Base-by-base conservation (phyloP, 2,797 vertebrate species). In the Sardinella longiceps region DNA sequence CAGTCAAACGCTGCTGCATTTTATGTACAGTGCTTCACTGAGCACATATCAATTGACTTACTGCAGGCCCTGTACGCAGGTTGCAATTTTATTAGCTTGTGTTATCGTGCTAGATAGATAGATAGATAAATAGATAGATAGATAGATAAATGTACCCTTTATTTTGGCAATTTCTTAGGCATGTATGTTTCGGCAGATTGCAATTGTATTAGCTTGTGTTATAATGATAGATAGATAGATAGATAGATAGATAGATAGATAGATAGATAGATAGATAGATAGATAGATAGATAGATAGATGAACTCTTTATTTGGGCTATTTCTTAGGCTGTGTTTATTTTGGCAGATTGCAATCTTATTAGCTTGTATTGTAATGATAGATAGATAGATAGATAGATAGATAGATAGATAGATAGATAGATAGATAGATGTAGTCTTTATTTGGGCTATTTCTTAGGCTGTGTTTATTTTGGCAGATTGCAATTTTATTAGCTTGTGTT, bases 331-430 rank as follows among this genome's bases (percentile, higher is more conserved):
- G n/a, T n/a, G n/a, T n/a, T n/a, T n/a, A n/a, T n/a, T n/a, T 30
- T 30, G 25, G 30, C 14, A 70, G 30, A 4, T 77, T 77, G 70
- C 18, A 39, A 77, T 43, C 23, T 20, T 53, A 53, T 53, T 20
- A 43, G 37, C 18, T 39, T 18, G 2, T 37, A 18, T 77, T 23
- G 43, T 70, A 3, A 70, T 33, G 63, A 70, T 33, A 70, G n/a
- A n/a, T n/a, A n/a, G n/a, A n/a, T n/a, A n/a, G n/a, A n/a, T n/a
- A n/a, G n/a, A n/a, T n/a, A n/a, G n/a, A n/a, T n/a, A n/a, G n/a
- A n/a, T n/a, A n/a, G n/a, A n/a, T n/a, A 77, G 77, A 85, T 45
- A 85, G 60, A 66, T 14, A 66, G 60, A 66, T 14, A 66, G 60
- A 66, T 14, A 66, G 60, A 66, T 30, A 66, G 25, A 66, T 30